Percentiles rank a stretch among this genome's conserved stretches.
phyloP scores from a whole-genome alignment of 2,113 vertebrate genomes.

The Noturus placidus region DNA sequence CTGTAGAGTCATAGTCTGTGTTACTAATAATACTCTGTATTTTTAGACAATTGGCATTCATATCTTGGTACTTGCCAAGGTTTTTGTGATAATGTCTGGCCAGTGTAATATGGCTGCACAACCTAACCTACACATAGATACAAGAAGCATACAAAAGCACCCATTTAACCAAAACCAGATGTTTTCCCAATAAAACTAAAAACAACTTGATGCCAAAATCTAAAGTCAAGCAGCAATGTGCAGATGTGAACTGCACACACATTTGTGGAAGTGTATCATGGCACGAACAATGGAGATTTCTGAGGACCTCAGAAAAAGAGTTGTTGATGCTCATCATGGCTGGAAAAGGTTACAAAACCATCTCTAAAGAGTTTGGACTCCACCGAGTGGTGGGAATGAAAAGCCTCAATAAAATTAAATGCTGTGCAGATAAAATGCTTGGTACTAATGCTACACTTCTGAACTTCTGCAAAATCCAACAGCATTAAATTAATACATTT shows the following conservation, averaged over 20 bases:
- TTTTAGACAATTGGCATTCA: neutral
- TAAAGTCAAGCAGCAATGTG: neutral
- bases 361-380: too few species aligned
- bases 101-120: neutral
- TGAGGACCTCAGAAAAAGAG: too few species aligned
- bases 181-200: neutral
- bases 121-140: neutral
- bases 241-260: neutral
- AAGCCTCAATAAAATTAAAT: too few species aligned
- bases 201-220: neutral
- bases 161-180: neutral
- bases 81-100: neutral
- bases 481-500: neutral
- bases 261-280: too few species aligned
- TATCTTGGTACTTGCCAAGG: neutral
- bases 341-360: too few species aligned
- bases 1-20: too few species aligned
- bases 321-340: too few species aligned
- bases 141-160: neutral
- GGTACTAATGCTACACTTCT: too few species aligned
- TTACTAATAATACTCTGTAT: neutral
- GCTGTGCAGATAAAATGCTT: too few species aligned
- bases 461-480: neutral
- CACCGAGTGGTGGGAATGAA: too few species aligned
- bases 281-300: too few species aligned